Conservation (phyloP, 1,140 invertebrate species). For the Drosophila pallidifrons region DNA sequence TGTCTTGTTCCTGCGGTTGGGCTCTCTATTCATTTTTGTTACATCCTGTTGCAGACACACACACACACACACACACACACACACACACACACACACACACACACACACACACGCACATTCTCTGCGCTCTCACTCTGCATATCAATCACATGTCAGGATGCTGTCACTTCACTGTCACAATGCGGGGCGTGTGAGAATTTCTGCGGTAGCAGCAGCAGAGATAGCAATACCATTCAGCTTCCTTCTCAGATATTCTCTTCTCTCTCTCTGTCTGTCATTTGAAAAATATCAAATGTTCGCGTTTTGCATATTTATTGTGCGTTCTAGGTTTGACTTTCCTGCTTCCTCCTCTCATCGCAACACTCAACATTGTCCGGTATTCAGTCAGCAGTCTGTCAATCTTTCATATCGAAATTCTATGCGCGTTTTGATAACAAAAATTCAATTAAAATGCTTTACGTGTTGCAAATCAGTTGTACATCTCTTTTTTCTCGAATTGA, state of each 20-base stretch:
- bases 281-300: slow-evolving; percentile 74
- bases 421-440: slow-evolving; percentile 60
- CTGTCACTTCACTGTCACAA: slow-evolving; percentile 74
- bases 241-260: slow-evolving; percentile 10
- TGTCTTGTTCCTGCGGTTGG: slow-evolving; percentile 10
- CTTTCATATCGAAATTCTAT: slow-evolving; percentile 61
- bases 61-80: slow-evolving; percentile 7
- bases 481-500: slow-evolving; percentile 55
- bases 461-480: slow-evolving; percentile 72
- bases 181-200: slow-evolving; percentile 64
- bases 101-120: slow-evolving; percentile 28
- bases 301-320: slow-evolving; percentile 77
- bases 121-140: slow-evolving; percentile 59
- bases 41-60: slow-evolving; percentile 33
- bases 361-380: slow-evolving; percentile 9
- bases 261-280: slow-evolving; percentile 36
- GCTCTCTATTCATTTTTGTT: slow-evolving; percentile 34
- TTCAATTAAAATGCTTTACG: slow-evolving; percentile 75
- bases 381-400: slow-evolving; percentile 23
- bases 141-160: slow-evolving; percentile 73
- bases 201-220: slow-evolving; percentile 29
- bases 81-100: slow-evolving; percentile 11
- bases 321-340: slow-evolving; percentile 25
- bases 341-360: background rate
- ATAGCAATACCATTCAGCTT: background rate